Conservation (phyloP, 2,113 vertebrate species). For the Sciurus niger region DNA sequence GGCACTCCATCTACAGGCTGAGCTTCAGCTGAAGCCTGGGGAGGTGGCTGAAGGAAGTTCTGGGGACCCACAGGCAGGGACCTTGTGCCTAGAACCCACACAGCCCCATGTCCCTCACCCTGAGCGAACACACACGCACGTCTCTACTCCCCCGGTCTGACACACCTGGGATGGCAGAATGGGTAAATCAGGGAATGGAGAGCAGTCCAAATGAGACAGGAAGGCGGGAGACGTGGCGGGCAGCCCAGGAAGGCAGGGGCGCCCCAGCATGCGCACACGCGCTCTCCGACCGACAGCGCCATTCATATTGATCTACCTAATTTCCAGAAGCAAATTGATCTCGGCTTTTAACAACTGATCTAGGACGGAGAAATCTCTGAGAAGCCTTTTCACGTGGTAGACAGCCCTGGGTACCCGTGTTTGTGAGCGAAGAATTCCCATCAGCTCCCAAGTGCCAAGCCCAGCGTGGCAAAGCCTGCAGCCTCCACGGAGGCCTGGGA, state of each 20-base stretch:
- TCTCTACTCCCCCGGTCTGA: not conserved
- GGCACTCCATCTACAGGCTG: not conserved
- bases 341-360: constrained; percentile 72
- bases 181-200: not conserved
- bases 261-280: rapidly evolving
- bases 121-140: not conserved
- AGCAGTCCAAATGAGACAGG: rapidly evolving
- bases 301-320: constrained; percentile 33
- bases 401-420: not conserved
- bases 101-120: not conserved
- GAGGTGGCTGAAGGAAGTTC: not conserved
- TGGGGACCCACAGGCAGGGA: not conserved
- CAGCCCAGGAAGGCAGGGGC: not conserved
- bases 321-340: constrained; percentile 73
- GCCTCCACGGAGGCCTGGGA: not conserved
- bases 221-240: rapidly evolving
- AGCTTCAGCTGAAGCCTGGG: not conserved
- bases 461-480: not conserved
- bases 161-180: not conserved
- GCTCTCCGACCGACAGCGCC: not conserved
- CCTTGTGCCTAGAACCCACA: not conserved
- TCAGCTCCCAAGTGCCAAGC: not conserved
- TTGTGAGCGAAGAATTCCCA: rapidly evolving
- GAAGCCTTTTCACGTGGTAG: not conserved
- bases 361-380: constrained; percentile 36